phyloP scores from a whole-genome alignment of 2,888 invertebrate genomes.

The Dexiosoma caninum region DNA sequence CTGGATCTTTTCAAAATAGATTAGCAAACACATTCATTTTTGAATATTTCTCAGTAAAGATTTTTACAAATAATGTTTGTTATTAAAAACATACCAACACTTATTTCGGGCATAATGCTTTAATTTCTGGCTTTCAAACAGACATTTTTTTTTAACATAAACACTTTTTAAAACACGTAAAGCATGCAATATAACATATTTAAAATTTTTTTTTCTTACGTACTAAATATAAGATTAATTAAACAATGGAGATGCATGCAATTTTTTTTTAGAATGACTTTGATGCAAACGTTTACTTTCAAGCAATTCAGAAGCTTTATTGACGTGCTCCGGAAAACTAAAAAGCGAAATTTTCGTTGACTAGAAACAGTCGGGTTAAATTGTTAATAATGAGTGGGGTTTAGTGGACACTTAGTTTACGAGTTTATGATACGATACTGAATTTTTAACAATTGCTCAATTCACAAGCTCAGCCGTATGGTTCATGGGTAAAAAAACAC shows the following conservation, averaged over 20 bases:
- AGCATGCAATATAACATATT: conserved; percentile 31
- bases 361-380: too few relatives aligned
- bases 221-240: neutral
- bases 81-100: conserved; percentile 34
- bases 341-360: too few relatives aligned
- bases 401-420: neutral
- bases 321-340: too few relatives aligned
- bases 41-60: neutral
- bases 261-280: neutral
- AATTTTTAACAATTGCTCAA: too few relatives aligned
- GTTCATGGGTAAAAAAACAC: too few relatives aligned
- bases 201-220: neutral
- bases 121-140: too few relatives aligned
- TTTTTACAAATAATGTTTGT: neutral
- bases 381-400: neutral
- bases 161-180: neutral
- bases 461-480: too few relatives aligned
- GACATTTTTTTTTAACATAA: conserved; percentile 12
- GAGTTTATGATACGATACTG: neutral
- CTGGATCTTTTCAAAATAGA: conserved; percentile 71
- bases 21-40: neutral
- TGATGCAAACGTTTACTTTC: neutral
- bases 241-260: neutral
- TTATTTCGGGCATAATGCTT: too few relatives aligned
- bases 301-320: neutral